phyloP scores from a whole-genome alignment of 2,797 vertebrate genomes.

The Karalla daura region DNA sequence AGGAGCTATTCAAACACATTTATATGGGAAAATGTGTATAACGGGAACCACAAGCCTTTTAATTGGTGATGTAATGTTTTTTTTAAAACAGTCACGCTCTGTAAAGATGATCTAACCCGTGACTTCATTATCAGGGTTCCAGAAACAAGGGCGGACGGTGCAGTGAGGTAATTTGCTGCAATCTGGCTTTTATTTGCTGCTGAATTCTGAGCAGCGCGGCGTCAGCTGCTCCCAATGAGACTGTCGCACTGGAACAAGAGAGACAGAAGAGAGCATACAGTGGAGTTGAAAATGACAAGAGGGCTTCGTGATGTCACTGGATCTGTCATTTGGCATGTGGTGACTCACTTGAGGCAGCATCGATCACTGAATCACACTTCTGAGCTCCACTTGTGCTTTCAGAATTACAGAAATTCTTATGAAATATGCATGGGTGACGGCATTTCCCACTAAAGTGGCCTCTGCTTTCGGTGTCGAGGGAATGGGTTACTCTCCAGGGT shows the following conservation, averaged over 20 bases:
- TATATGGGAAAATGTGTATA: constrained; percentile 42
- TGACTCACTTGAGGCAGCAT: constrained; percentile 43
- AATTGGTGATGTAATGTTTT: constrained; percentile 57
- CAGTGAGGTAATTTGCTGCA: constrained; percentile 58
- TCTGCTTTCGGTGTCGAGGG: constrained; percentile 9
- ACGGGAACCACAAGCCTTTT: constrained; percentile 34
- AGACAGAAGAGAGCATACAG: constrained; percentile 14
- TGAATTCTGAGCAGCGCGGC: constrained; percentile 58
- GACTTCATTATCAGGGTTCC: constrained; percentile 63
- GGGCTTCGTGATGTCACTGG: constrained; percentile 57
- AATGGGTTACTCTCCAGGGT: constrained; percentile 31
- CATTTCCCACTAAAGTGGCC: constrained; percentile 25
- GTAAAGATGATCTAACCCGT: constrained; percentile 49
- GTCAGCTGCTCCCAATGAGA: constrained; percentile 16
- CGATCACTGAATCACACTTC: constrained; percentile 52
- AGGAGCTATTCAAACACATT: constrained; percentile 51
- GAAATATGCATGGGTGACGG: constrained; percentile 46
- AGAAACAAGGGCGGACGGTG: constrained; percentile 36
- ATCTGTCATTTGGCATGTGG: constrained; percentile 28
- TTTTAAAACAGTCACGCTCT: constrained; percentile 24
- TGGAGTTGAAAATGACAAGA: constrained; percentile 18
- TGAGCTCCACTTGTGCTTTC: constrained; percentile 45
- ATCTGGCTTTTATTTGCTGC: constrained; percentile 62
- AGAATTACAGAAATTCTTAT: constrained; percentile 44
- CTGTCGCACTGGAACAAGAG: constrained; percentile 19